Evolutionary conservation across 2,113 vertebrate species (phyloP), one percentile per base, ranked within the genome.

Genomic region (Coregonus clupeaformis): DNA sequence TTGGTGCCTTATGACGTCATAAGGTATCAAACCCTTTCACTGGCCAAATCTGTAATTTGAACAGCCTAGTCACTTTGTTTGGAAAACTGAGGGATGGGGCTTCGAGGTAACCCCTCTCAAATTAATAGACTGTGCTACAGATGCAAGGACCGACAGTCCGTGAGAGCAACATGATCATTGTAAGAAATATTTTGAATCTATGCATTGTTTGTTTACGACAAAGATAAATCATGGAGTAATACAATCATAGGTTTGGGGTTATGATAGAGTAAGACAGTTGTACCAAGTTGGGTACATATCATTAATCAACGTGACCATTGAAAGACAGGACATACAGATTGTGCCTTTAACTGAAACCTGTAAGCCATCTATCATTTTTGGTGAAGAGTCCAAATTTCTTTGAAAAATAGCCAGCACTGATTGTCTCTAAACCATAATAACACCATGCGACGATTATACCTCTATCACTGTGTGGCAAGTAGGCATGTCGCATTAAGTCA

Each of bases 401-500:
- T 14, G 20, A 32, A 4, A 5, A 20, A 25, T 49, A 11, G 70
- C 30, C 24, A 45, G 25, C n/a, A 49, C 4, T 71, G 5, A 27
- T 64, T 32, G n/a, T 66, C 77, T 29, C 72, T 65, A 11, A 30
- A 80, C 81, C 66, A 80, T 74, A 69, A 77, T 57, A 69, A 69
- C 80, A 71, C 85, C 75, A 79, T 52, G 36, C 72, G 81, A 80
- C 74, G 69, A 78, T 85, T 90, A 89, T 90, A 91, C 90, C 89
- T 91, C 90, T 82, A 85, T 87, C 83, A 78, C 88, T 89, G n/a
- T 22, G 85, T 85, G 87, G 83, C 87, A 77, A 75, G 72, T 62
- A 57, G 49, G 45, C 64, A 2, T 25, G 62, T 60, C 74, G 62
- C 68, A 9, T n/a, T 42, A 14, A n/a, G 32, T 68, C 67, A 22